A percentile compares a stretch with the other conserved stretches of the same genome.
phyloP scores from a whole-genome alignment of 2,888 invertebrate species.

The Byasa hedistus region DNA sequence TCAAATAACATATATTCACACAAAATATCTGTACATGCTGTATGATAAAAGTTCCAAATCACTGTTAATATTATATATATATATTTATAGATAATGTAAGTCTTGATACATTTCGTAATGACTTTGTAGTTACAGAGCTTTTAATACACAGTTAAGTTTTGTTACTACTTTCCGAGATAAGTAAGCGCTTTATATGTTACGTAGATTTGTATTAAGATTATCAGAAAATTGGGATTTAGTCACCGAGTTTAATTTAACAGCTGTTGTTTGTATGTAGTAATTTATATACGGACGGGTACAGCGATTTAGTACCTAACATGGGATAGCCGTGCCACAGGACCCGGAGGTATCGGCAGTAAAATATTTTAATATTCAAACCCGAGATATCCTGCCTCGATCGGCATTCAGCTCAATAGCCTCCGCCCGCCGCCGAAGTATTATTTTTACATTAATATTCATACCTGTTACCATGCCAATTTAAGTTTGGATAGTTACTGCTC shows the following conservation, averaged over 20 bases:
- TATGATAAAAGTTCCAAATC: no score
- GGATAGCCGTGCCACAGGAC: slow-evolving; percentile 7
- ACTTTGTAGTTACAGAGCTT: no score
- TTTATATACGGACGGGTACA: slow-evolving; percentile 1
- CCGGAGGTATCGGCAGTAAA: slow-evolving; percentile 6
- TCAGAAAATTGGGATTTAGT: background rate
- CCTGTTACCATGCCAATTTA: slow-evolving; percentile 17
- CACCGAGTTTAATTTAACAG: background rate
- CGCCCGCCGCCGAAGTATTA: slow-evolving; percentile 11
- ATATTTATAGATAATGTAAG: no score
- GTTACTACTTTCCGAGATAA: no score
- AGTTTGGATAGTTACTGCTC: slow-evolving; percentile 2
- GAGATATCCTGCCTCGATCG: slow-evolving; percentile 27
- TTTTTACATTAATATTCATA: slow-evolving; percentile 25
- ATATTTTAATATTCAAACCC: slow-evolving; percentile 28
- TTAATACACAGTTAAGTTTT: no score
- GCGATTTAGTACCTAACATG: slow-evolving; percentile 16
- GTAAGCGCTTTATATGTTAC: no score
- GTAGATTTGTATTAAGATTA: no score
- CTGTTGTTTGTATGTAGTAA: background rate
- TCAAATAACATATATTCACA: no score
- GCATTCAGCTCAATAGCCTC: slow-evolving; percentile 19
- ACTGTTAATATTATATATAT: no score
- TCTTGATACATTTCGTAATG: no score
- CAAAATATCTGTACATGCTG: no score